Conservation (phyloP, 2,797 vertebrate species). For the Sebastiscus tertius region DNA sequence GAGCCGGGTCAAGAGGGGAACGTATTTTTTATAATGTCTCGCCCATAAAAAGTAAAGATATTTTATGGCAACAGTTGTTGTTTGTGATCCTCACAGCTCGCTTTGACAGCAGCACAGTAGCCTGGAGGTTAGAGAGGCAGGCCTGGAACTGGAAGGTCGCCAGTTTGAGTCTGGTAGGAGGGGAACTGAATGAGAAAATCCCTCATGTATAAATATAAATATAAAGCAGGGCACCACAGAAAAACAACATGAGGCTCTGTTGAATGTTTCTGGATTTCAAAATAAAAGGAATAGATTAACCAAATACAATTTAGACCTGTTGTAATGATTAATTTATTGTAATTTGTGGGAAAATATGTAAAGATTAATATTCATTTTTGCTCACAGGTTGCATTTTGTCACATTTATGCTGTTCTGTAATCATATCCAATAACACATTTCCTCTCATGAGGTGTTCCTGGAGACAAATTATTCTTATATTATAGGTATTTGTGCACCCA, state of each 20-base stretch:
- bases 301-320: background rate
- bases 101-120: conserved; percentile 31
- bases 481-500: too few species aligned
- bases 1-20: background rate
- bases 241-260: background rate
- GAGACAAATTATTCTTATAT: background rate
- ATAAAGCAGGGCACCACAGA: conserved; percentile 31
- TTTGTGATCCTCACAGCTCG: conserved; percentile 1
- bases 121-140: conserved; percentile 47
- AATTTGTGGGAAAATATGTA: background rate
- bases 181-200: conserved; percentile 54
- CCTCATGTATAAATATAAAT: conserved; percentile 33
- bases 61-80: conserved; percentile 21
- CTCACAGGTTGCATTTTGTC: background rate
- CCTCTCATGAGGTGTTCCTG: background rate
- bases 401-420: background rate
- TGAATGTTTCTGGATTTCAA: background rate
- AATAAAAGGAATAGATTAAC: background rate
- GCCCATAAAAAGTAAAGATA: background rate
- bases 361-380: background rate
- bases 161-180: conserved; percentile 43
- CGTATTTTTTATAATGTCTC: background rate
- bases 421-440: background rate
- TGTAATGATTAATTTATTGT: background rate
- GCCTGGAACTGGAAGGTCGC: conserved; percentile 63